These are phyloP conservation scores for Drosophila mayri DNA, from an alignment of 1,140 invertebrate genomes.

Conservation along the genomic window DNA sequence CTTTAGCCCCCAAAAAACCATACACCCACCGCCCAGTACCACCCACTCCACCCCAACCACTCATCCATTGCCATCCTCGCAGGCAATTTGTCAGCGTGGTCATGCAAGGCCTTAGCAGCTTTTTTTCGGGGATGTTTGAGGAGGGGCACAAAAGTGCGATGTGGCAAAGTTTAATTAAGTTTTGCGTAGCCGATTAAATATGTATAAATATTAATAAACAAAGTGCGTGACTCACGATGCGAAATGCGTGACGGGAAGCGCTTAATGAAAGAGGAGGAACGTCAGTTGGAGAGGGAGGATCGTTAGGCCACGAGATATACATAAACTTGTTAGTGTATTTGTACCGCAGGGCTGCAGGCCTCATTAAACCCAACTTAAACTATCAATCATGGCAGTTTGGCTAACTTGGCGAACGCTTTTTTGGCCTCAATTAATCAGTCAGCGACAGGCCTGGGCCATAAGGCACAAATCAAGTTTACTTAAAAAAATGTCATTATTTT, in stretches of 20 bases:
- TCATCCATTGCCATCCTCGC: slow-evolving; percentile 18
- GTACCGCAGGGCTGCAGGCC: slow-evolving; percentile 30
- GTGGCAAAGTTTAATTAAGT: slow-evolving; percentile 59
- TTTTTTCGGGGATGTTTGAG: slow-evolving; percentile 6
- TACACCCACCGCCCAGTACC: background rate
- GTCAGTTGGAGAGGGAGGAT: background rate
- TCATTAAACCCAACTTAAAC: slow-evolving; percentile 67
- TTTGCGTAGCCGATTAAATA: slow-evolving; percentile 57
- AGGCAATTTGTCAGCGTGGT: slow-evolving; percentile 51
- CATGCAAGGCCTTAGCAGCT: slow-evolving; percentile 30
- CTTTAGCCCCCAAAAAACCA: background rate
- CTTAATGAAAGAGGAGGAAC: background rate
- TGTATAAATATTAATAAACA: slow-evolving; percentile 58
- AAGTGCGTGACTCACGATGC: slow-evolving; percentile 30
- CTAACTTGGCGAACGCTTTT: slow-evolving; percentile 42
- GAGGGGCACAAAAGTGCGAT: slow-evolving; percentile 15
- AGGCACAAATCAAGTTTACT: slow-evolving; percentile 14
- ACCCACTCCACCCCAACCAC: background rate
- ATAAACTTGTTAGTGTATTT: slow-evolving; percentile 3
- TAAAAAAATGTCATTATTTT: slow-evolving; percentile 2
- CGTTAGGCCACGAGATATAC: slow-evolving; percentile 5
- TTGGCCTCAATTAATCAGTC: slow-evolving; percentile 69
- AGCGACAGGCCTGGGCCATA: slow-evolving; percentile 32
- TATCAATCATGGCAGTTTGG: slow-evolving; percentile 65
- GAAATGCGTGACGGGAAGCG: slow-evolving; percentile 7